Evolutionary conservation across 2,113 vertebrate genomes (phyloP), one percentile per base, ranked within the genome.

Genomic region (Sinocyclocheilus anophthalmus): DNA sequence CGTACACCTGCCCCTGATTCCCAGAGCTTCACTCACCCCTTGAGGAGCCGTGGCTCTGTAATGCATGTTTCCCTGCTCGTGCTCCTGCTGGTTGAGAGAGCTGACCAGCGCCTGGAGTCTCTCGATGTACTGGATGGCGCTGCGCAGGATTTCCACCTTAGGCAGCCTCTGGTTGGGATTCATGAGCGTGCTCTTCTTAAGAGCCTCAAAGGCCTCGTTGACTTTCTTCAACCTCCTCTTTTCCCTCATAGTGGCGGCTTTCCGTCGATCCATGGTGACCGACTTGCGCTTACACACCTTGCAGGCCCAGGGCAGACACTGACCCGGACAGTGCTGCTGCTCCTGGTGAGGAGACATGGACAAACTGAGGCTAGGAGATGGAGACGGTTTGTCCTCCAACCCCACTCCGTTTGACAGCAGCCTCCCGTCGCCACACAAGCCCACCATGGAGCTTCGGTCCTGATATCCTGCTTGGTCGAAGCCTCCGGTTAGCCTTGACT

Each of bases 111-210:
- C 96, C 94, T 99, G 98, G 53, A 99, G 96, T 78, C 97, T 95
- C 91, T 99, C 98, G 6, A 99, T 99, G 91, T 99, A 99, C 93
- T 99, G 98, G 91, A 99, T 99, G 94, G 98, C 98, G 0, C 97
- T 98, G 88, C 98, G 96, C 92, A 99, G 94, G 93, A 99, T 99
- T 93, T 99, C 98, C 94, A 99, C 97, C 91, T 99, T 99, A 92
- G 98, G 98, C 94, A 99, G 96, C 90, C 98, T 93, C 93, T 99
- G 98, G 93, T 98, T 99, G 91, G 98, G 98, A 93, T 99, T 99
- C 91, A 97, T 96, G 87, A 99, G 92, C 13, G 98, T 98, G 96
- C 98, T 99, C 89, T 98, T 95, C 90, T 99, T 99, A 85, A 99
- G 91, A 0, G 98, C 98, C 90, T 99, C 98, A 3, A 99, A 99